Evolutionary conservation across 2,113 vertebrate genomes (phyloP).

Genomic region (Telmatochromis sp.): DNA sequence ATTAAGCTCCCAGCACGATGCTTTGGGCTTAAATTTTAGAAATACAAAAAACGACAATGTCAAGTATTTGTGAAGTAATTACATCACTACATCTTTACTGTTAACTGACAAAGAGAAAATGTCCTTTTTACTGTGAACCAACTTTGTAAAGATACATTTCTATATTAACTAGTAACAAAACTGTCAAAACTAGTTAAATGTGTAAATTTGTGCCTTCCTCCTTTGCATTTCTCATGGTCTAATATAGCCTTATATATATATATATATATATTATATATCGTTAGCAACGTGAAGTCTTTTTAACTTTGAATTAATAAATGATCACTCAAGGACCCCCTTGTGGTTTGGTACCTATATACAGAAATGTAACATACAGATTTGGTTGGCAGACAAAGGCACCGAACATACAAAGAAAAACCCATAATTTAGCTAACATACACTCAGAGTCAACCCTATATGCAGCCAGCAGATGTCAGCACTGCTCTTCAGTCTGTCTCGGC

Average conservation of each 20-base stretch:
- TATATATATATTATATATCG: no score
- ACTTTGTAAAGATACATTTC: not conserved
- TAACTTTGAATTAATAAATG: not conserved
- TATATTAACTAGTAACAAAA: not conserved
- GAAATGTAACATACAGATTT: not conserved
- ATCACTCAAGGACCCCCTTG: not conserved
- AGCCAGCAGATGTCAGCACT: constrained; percentile 52
- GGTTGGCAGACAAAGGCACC: not conserved
- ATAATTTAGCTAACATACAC: not conserved
- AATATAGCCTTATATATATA: no score
- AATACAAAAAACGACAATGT: not conserved
- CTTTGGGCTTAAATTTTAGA: not conserved
- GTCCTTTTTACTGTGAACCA: not conserved
- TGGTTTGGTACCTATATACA: not conserved
- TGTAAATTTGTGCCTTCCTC: not conserved
- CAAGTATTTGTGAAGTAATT: not conserved
- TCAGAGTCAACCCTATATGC: not conserved
- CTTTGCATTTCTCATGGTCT: not conserved
- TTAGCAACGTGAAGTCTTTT: not conserved
- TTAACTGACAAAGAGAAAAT: not conserved
- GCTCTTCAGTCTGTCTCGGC: not conserved
- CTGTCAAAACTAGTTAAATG: not conserved
- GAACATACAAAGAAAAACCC: not conserved
- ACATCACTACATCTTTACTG: not conserved
- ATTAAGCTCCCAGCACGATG: not conserved